Evolutionary conservation across 2,113 vertebrate genomes (phyloP), one percentile per base, ranked within the genome.

Genomic region (Synodontis membranacea): DNA sequence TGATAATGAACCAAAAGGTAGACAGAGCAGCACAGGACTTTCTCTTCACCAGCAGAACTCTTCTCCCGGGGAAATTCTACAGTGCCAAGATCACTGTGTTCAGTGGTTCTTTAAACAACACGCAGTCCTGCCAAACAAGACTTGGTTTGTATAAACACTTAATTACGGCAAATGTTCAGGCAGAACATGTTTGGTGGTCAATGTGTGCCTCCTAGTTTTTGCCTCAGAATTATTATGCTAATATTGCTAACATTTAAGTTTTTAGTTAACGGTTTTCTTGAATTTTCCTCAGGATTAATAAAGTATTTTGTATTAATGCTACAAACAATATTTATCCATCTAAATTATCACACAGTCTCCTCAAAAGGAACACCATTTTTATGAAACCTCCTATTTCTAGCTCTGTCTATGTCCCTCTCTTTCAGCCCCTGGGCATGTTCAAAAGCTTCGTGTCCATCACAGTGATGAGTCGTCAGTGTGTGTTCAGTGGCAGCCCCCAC

Each of bases 41-140:
- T 68, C 64, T 89, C 78, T 62, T 96, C 88, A 88, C 56, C 0
- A 88, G 83, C 3, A 10, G 91, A 23, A 89, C 90, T 5, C 94
- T 98, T 70, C 88, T 97, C 50, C 96, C 97, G 0, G 98, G 97
- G 21, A 94, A 95, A 17, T 93, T 93, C 34, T 99, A 99, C 10
- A 56, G 86, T 0, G 93, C 96, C 9, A 94, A 95, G 11, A 89
- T 98, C 82, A 75, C 91, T 0, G 97, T 97, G 62, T 94, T 95
- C 90, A 98, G 97, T 0, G 96, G 96, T 2, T 7, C 56, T 34
- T 90, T 97, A 86, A 93, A 91, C 86, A 97, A 92, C 86, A 92
- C 88, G 0, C 87, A 83, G 0, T 90, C 52, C 54, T 97, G 96
- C 90, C 90, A 80, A 0, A 95, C 94, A 62, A 95, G 93, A 82